Conservation (phyloP, 2,888 invertebrate species). For the Sturmia bella region DNA sequence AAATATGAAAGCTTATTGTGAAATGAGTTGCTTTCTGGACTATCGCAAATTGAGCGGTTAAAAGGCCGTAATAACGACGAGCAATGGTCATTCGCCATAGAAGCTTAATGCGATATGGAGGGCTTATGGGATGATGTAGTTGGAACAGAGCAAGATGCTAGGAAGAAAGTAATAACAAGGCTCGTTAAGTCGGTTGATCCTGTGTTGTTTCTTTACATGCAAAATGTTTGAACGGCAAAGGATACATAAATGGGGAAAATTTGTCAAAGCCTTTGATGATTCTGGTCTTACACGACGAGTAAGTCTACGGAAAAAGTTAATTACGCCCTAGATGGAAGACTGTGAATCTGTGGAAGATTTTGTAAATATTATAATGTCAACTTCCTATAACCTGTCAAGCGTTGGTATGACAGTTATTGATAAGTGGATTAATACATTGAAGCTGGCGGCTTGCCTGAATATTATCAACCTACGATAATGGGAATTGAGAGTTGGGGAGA, state of each 20-base stretch:
- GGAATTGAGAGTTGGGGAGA: no score
- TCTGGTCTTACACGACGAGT: constrained; percentile 27
- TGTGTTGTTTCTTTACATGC: neutral
- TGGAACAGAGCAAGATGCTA: constrained; percentile 4
- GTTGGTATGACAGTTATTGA: no score
- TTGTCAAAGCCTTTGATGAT: constrained; percentile 12
- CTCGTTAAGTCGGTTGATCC: constrained; percentile 2
- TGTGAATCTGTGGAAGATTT: no score
- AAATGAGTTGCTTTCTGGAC: constrained; percentile 4
- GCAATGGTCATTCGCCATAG: constrained; percentile 8
- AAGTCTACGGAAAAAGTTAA: constrained; percentile 16
- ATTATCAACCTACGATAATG: no score
- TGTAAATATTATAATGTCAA: no score
- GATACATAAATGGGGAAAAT: neutral
- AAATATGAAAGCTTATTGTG: no score
- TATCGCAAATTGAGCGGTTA: no score
- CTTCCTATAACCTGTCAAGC: no score
- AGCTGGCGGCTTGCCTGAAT: no score
- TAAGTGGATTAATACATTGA: no score
- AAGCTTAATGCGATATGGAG: constrained; percentile 18
- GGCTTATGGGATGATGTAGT: constrained; percentile 7
- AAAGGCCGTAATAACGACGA: constrained; percentile 15
- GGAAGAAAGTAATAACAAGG: constrained; percentile 6
- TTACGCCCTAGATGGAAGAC: neutral
- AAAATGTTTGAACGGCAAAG: constrained; percentile 8